Evolutionary conservation across 2,888 invertebrate species (phyloP), one percentile per base, ranked within the genome.

Genomic region (Pseudococcus jackbeardsleyi): DNA sequence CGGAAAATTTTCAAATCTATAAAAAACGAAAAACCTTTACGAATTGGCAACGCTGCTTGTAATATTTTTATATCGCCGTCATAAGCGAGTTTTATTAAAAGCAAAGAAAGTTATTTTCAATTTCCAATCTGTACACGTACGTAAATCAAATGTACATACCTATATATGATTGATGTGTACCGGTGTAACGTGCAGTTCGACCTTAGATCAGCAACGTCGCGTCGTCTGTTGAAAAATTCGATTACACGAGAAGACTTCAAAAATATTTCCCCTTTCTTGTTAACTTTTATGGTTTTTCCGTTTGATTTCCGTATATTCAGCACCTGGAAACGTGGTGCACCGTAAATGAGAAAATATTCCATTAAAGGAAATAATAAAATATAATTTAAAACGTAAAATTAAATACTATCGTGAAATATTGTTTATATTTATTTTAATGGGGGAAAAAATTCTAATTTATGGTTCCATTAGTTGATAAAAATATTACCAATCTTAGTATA

Each of bases 61-160:
- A 68, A 68, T 68, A 68, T 68, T 26, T 26, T 68, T 68, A 68
- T 26, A 68, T 26, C 12, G 1, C 6, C 68, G 26, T 68, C 68
- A 26, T 64, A 64, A 64, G 64, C 9, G 64, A 22, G 5, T 68
- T 26, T 68, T 68, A 68, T 64, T 68, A 68, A 68, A 68, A 68
- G 22, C 68, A 26, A 68, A 68, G 68, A 26, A 68, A 68, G 9
- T 26, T 68, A 68, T 68, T 68, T 68, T 68, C 22, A 68, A 68
- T 68, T 68, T 68, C 19, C 22, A 68, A 68, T 68, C 68, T 26
- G 68, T 12, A 12, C 26, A 68, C 68, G 68, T 68, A 68, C 68
- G 26, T 68, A 68, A 68, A 68, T 68, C 68, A 68, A 68, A 26
- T 15, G 22, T 15, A 15, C 12, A 15, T 50, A 50, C 48, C 12